Base-by-base conservation (phyloP, 1,140 invertebrate genomes). In the Akabosia matsudoensis region DNA sequence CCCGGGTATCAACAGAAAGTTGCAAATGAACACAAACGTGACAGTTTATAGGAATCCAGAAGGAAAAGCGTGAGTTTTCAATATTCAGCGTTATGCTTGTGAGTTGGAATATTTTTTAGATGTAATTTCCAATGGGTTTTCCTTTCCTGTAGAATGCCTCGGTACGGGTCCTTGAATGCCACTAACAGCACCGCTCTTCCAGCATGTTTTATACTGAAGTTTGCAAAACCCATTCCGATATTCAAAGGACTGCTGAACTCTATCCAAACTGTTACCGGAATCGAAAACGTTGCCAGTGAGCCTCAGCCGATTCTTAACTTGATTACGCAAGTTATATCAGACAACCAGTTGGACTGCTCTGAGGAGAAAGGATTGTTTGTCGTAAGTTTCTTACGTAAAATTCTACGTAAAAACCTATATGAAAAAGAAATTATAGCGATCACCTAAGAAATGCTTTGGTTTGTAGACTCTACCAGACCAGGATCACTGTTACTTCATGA, bases 401-500 rank as follows among this genome's bases (percentile, higher is more conserved):
- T n/a, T n/a, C n/a, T n/a, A n/a, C 24, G 24, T 70, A 33, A 71
- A 74, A 34, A 4, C 71, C 37, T 51, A n/a, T n/a, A n/a, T n/a
- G n/a, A n/a, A n/a, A n/a, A n/a, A n/a, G n/a, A n/a, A n/a, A n/a
- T n/a, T n/a, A n/a, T n/a, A n/a, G n/a, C n/a, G n/a, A n/a, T n/a
- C 7, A 56, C 22, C 54, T 13, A 56, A 56, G 4, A 13, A 56
- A n/a, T 56, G 54, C n/a, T 13, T 24, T 56, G 54, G 4, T 67
- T 89, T 88, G 75, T 86, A 96, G 89, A 92, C 91, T 67, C 86
- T 97, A 31, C 93, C 94, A 0, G 95, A 97, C 83, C 95, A 97
- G 83, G 90, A 91, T 37, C 96, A 98, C 84, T 95, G 93, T 83
- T 98, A 97, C 84, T 95, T 95, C 84, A 89, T 98, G 86, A 96